Evolutionary conservation across 2,797 vertebrate species (phyloP), one percentile per base, ranked within the genome.

Genomic region (Spinibarbus caldwelli): DNA sequence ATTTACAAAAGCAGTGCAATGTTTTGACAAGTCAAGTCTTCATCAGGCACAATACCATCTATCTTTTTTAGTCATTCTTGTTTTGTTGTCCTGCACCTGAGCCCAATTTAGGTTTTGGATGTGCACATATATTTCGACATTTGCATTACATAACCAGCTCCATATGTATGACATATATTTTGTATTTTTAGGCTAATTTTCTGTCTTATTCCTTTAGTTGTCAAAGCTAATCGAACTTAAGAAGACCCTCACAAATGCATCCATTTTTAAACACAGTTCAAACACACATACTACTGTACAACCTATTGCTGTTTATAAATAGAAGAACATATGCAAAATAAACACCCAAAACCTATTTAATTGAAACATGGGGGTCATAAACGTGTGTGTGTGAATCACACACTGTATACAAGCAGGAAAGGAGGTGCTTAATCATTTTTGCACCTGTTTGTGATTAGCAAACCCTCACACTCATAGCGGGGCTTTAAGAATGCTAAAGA

Each of bases 361-460:
- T 21, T 75, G 43, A 36, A 34, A 47, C 29, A 73, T 34, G 38
- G 7, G 15, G 54, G 41, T 66, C 70, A 75, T 17, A 41, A 41
- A 34, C 34, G 7, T 8, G 6, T 19, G 15, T n/a, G 73, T 43
- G 47, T 1, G 26, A 78, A 23, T 70, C 64, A 41, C 26, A 21
- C 23, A 59, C 54, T 34, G 76, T 66, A 72, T 66, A 66, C 49
- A 66, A 80, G 62, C 45, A 14, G 31, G 11, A 66, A 64, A 38
- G 29, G 59, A 75, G 71, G 45, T 31, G 45, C 59, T 83, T 83
- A 77, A 89, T 89, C 71, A 83, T 83, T 78, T 81, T 47, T 83
- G 80, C 88, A 89, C 88, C 88, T 89, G 88, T 83, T 85, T 83
- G 83, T 87, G 88, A 89, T 89, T 89, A 89, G 76, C 83, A 67